These are phyloP conservation scores for Himalopsyche japonica DNA, from an alignment of 2,888 invertebrate genomes.

Conservation along the genomic window DNA sequence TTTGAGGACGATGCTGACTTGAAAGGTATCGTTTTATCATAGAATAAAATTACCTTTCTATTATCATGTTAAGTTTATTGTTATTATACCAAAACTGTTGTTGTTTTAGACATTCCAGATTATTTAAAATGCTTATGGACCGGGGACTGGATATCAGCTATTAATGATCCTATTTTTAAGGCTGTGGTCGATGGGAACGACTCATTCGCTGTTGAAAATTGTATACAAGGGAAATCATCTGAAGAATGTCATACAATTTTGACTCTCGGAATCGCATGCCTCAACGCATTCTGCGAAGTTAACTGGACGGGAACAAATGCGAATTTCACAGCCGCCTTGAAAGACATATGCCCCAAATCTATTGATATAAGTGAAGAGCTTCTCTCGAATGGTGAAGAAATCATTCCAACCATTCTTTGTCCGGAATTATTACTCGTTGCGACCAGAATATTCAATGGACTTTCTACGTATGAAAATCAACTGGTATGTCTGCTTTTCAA, in stretches of 20 bases:
- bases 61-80: not conserved
- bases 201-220: not conserved
- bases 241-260: slow-evolving; percentile 48
- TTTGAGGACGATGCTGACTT: slow-evolving; percentile 29
- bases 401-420: slow-evolving; percentile 65
- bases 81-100: not conserved
- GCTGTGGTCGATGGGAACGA: not conserved
- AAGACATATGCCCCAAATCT: slow-evolving; percentile 51
- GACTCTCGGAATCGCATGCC: slow-evolving; percentile 64
- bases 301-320: slow-evolving; percentile 80
- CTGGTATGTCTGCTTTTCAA: slow-evolving; percentile 47
- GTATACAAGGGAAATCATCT: not conserved
- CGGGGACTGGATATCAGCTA: slow-evolving; percentile 18
- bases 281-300: slow-evolving; percentile 74
- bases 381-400: slow-evolving; percentile 67
- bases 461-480: slow-evolving; percentile 48
- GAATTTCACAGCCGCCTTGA: slow-evolving; percentile 49
- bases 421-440: slow-evolving; percentile 58
- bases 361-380: slow-evolving; percentile 53
- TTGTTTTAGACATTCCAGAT: slow-evolving; percentile 19
- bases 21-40: slow-evolving; percentile 17
- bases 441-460: slow-evolving; percentile 50
- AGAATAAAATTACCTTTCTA: not conserved
- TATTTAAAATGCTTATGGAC: slow-evolving; percentile 15
- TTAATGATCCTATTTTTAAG: not conserved